Conservation (phyloP, 2,888 invertebrate genomes). For the Dasypogon diadema region DNA sequence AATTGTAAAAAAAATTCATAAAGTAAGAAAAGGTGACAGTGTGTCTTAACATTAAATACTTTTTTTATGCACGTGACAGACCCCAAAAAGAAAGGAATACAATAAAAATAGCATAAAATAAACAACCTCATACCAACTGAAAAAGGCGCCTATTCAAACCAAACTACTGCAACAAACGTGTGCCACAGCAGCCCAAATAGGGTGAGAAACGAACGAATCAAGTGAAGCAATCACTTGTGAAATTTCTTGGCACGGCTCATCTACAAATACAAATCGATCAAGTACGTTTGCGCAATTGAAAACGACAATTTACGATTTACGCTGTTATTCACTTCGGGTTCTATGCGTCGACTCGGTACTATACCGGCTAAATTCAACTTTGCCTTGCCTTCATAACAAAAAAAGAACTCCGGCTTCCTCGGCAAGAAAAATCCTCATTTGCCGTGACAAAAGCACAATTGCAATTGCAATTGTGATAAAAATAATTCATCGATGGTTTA, state of each 20-base stretch:
- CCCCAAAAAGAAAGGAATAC: too few relatives aligned
- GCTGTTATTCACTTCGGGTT: too few relatives aligned
- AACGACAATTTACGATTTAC: too few relatives aligned
- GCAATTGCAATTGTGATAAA: constrained; percentile 11
- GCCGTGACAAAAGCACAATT: not conserved
- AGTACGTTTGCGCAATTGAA: not conserved
- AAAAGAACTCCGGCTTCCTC: not conserved
- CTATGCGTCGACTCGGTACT: too few relatives aligned
- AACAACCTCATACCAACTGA: too few relatives aligned
- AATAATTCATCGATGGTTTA: constrained; percentile 18
- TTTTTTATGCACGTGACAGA: too few relatives aligned
- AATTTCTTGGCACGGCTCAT: constrained; percentile 13
- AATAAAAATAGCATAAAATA: too few relatives aligned
- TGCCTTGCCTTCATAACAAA: not conserved
- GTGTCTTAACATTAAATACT: too few relatives aligned
- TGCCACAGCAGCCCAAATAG: not conserved
- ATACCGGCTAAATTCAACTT: not conserved
- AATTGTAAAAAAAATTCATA: too few relatives aligned
- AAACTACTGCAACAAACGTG: not conserved
- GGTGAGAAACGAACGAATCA: not conserved
- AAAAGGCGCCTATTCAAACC: too few relatives aligned
- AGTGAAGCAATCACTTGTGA: not conserved
- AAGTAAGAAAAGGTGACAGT: too few relatives aligned
- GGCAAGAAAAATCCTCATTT: not conserved
- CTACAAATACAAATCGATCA: not conserved